Evolutionary conservation across 2,888 invertebrate genomes (phyloP).

Genomic region (Lottia scabra): DNA sequence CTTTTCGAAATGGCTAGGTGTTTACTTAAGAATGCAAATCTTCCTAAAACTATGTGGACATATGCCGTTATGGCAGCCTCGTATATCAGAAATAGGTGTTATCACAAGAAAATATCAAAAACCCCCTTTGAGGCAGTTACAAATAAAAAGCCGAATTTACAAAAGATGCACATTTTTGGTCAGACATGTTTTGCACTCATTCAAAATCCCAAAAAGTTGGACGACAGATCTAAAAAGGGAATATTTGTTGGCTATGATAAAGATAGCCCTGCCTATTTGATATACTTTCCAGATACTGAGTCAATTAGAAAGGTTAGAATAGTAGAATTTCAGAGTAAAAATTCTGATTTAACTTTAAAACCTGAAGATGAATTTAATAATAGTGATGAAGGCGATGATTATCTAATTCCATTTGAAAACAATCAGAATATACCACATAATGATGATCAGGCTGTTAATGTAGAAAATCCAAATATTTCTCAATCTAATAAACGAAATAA

Average conservation of each 20-base stretch:
- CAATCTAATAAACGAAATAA: too few relatives aligned
- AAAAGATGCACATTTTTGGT: conserved; percentile 14
- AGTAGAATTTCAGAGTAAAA: conserved; percentile 13
- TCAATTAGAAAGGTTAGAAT: conserved; percentile 18
- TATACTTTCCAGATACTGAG: conserved; percentile 23
- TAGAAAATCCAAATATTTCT: too few relatives aligned
- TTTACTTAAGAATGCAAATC: conserved; percentile 20
- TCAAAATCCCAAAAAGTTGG: conserved; percentile 14
- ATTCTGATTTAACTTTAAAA: background rate
- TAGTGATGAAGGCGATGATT: background rate
- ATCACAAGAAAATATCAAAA: conserved; percentile 10
- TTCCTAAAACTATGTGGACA: conserved; percentile 32
- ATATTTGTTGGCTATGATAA: conserved; percentile 30
- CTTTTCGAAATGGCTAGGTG: conserved; percentile 35
- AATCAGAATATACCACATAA: too few relatives aligned
- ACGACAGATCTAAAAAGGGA: conserved; percentile 8
- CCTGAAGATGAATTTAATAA: background rate
- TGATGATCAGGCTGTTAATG: too few relatives aligned
- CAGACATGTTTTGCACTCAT: conserved; percentile 9
- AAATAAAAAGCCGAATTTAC: conserved; percentile 6
- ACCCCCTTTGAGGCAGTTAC: too few relatives aligned
- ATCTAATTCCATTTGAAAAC: too few relatives aligned
- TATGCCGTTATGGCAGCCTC: conserved; percentile 29
- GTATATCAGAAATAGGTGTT: conserved; percentile 33
- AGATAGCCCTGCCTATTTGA: conserved; percentile 24